Evolutionary conservation across 2,113 vertebrate genomes (phyloP).

Genomic region (Psilopogon haemacephalus): DNA sequence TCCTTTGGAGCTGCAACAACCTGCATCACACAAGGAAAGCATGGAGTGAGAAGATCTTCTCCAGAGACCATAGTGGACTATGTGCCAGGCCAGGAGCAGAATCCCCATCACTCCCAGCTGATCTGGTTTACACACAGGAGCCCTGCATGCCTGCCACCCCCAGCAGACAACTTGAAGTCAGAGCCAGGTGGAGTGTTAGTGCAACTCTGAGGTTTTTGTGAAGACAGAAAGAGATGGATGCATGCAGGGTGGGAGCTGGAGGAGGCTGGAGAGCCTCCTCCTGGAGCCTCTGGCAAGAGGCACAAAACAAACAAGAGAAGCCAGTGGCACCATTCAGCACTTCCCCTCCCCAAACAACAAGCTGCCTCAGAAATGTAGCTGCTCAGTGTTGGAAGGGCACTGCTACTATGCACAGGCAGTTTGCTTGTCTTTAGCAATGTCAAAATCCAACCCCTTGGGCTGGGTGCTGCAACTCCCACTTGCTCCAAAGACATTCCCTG

Average conservation of each 20-base stretch:
- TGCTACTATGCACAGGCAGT: neutral
- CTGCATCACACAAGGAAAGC: conserved; percentile 67
- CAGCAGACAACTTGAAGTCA: neutral
- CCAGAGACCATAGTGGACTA: neutral
- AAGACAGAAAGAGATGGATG: neutral
- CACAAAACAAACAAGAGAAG: neutral
- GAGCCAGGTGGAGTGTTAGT: neutral
- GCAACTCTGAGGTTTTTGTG: neutral
- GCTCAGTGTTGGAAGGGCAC: neutral
- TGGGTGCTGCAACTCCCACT: neutral
- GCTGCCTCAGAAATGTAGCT: neutral
- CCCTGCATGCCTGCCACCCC: neutral
- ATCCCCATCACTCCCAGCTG: accelerated
- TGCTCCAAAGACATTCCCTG: neutral
- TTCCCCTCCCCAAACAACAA: neutral
- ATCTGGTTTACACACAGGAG: neutral
- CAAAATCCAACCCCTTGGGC: neutral
- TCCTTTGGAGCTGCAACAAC: conserved; percentile 88
- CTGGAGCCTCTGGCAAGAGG: neutral
- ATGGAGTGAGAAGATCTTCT: neutral
- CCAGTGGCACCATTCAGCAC: neutral
- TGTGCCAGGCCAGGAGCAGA: neutral
- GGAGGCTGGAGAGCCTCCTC: neutral
- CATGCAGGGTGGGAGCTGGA: neutral
- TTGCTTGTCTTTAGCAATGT: neutral